Evolutionary conservation across 2,888 invertebrate species (phyloP).

Genomic region (Carterocephalus palaemon): DNA sequence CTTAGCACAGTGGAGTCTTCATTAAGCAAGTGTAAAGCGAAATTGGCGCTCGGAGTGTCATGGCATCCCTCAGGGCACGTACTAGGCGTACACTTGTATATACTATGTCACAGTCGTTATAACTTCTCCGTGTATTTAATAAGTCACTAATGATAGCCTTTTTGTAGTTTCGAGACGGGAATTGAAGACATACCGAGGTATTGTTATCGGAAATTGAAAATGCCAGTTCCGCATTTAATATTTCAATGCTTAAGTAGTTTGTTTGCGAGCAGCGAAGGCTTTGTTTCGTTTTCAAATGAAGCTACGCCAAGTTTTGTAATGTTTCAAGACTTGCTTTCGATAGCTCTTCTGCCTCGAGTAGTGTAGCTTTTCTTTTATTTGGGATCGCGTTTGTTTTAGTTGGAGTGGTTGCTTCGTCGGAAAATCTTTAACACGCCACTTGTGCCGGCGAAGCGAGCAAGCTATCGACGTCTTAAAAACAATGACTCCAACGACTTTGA

Average conservation of each 20-base stretch:
- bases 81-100: conserved; percentile 27
- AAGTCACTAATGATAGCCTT: conserved; percentile 39
- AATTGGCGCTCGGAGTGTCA: conserved; percentile 35
- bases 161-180: conserved; percentile 31
- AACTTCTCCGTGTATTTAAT: conserved; percentile 31
- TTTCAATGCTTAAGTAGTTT: conserved; percentile 54
- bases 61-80: conserved; percentile 39
- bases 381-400: conserved; percentile 39
- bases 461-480: conserved; percentile 20
- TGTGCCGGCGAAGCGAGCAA: conserved; percentile 19
- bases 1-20: conserved; percentile 45
- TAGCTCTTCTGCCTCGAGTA: conserved; percentile 42
- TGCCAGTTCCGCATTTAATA: conserved; percentile 43
- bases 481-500: conserved; percentile 1
- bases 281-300: conserved; percentile 54
- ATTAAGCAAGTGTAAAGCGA: conserved; percentile 46
- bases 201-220: conserved; percentile 54
- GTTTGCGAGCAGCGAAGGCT: conserved; percentile 40
- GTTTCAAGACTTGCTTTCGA: conserved; percentile 41
- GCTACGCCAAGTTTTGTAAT: conserved; percentile 36
- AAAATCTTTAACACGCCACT: conserved; percentile 30
- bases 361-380: conserved; percentile 36
- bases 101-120: conserved; percentile 27
- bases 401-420: conserved; percentile 38
- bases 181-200: conserved; percentile 33